Evolutionary conservation across 2,888 invertebrate species (phyloP).

Genomic region (Micoletzkya japonica): DNA sequence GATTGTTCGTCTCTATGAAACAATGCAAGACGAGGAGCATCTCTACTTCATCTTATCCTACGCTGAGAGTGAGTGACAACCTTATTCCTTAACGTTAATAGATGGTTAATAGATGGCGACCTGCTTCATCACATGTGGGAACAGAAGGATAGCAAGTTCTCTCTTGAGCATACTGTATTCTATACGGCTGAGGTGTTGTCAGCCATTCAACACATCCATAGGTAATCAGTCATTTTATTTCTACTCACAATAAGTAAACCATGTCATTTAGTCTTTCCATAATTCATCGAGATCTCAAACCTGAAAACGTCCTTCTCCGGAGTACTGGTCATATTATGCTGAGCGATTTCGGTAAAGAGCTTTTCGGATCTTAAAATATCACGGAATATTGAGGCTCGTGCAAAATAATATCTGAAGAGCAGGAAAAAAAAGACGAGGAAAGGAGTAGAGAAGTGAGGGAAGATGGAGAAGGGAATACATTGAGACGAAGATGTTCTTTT

Average conservation of each 20-base stretch:
- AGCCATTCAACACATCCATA: slow-evolving; percentile 71
- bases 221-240: background rate
- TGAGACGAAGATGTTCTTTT: slow-evolving; percentile 71
- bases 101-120: slow-evolving; percentile 44
- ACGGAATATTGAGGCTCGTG: too few species aligned
- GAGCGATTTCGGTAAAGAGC: slow-evolving; percentile 87
- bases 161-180: slow-evolving; percentile 79
- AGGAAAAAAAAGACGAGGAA: too few species aligned
- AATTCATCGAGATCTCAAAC: slow-evolving; percentile 59
- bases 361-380: too few species aligned
- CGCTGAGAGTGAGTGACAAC: slow-evolving; percentile 38
- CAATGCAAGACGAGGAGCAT: slow-evolving; percentile 89
- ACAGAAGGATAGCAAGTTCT: slow-evolving; percentile 35
- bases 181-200: slow-evolving; percentile 89
- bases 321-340: slow-evolving; percentile 95
- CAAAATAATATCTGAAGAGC: too few species aligned
- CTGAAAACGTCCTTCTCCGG: slow-evolving; percentile 89
- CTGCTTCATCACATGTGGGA: slow-evolving; percentile 38
- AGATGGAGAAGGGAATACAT: too few species aligned
- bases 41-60: slow-evolving; percentile 90
- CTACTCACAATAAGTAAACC: background rate
- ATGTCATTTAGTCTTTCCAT: slow-evolving; percentile 34
- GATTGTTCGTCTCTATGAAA: slow-evolving; percentile 90
- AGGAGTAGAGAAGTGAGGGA: too few species aligned
- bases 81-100: background rate